Conservation (phyloP, 2,888 invertebrate genomes). For the Adelphocoris suturalis region DNA sequence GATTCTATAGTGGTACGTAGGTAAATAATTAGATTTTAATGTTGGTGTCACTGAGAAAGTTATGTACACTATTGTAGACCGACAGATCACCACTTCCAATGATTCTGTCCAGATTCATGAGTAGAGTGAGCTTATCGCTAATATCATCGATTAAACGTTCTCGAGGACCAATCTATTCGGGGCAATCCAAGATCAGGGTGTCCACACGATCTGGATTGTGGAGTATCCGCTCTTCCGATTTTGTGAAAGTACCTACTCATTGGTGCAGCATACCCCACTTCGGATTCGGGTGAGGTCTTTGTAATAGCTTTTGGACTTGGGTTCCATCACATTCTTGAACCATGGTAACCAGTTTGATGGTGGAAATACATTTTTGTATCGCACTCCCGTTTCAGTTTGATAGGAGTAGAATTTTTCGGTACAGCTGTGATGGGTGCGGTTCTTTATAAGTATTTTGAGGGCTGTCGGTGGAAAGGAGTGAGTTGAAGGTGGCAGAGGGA, state of each 20-base stretch:
- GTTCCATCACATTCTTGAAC: background rate
- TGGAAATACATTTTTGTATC: background rate
- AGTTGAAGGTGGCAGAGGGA: background rate
- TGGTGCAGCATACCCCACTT: background rate
- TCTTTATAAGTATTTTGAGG: background rate
- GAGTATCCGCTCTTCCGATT: background rate
- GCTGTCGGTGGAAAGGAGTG: background rate
- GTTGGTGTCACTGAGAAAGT: no score
- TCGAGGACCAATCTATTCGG: background rate
- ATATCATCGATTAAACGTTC: background rate
- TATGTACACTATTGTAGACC: no score
- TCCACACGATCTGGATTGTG: background rate
- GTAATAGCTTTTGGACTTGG: background rate
- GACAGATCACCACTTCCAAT: no score
- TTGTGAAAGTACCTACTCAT: background rate
- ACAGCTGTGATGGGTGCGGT: background rate
- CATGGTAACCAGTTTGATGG: background rate
- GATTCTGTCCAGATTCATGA: no score
- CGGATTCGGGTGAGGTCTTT: background rate
- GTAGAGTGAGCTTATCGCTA: no score
- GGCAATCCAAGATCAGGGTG: no score
- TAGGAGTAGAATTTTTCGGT: background rate
- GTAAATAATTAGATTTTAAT: no score
- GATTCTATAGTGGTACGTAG: no score
- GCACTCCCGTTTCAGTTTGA: background rate